Conservation (phyloP, 64 coral and sea anemone species). For the Montipora sp. region DNA sequence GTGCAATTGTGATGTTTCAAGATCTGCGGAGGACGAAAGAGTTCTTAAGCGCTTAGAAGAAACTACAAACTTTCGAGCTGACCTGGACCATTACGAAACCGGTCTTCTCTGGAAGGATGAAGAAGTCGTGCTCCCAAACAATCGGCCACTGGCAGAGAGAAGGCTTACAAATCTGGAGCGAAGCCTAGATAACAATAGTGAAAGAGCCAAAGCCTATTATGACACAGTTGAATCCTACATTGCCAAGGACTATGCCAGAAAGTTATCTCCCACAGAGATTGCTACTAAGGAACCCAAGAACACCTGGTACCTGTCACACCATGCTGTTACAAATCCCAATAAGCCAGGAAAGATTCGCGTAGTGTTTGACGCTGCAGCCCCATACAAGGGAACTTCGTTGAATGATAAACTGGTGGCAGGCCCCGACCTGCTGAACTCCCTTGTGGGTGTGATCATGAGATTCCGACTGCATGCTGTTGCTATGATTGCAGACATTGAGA, state of each 20-base stretch:
- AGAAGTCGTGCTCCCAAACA: constrained; percentile 47
- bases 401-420: constrained; percentile 50
- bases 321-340: constrained; percentile 51
- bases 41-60: constrained; percentile 43
- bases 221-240: constrained; percentile 53
- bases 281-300: constrained; percentile 35
- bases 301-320: constrained; percentile 62
- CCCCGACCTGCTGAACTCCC: constrained; percentile 44
- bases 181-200: constrained; percentile 49
- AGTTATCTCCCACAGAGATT: not conserved
- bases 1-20: constrained; percentile 9
- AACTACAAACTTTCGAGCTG: constrained; percentile 43
- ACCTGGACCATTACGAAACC: constrained; percentile 58
- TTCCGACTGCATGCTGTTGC: constrained; percentile 33
- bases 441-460: constrained; percentile 22
- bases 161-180: constrained; percentile 58
- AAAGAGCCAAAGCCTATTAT: constrained; percentile 36
- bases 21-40: constrained; percentile 52
- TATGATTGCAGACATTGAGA: constrained; percentile 29
- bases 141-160: constrained; percentile 26
- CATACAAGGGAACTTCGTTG: constrained; percentile 30
- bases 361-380: constrained; percentile 59
- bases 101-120: constrained; percentile 60
- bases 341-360: constrained; percentile 62
- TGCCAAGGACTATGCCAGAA: constrained; percentile 12